Evolutionary conservation across 2,113 vertebrate genomes (phyloP).

Genomic region (Herpailurus yagouaroundi): DNA sequence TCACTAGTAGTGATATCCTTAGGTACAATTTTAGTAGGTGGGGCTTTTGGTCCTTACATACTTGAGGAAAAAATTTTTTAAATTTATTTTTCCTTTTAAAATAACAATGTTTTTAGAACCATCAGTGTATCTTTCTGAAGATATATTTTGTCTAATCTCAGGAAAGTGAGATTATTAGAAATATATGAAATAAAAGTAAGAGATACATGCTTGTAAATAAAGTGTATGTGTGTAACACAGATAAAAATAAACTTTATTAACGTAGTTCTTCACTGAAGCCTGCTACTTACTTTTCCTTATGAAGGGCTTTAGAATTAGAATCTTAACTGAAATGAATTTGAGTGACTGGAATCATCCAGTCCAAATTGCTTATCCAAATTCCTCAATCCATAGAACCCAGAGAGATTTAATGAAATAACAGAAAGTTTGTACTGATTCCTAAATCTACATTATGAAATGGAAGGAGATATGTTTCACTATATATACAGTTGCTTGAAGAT

Average conservation of each 20-base stretch:
- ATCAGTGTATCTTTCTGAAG: background rate
- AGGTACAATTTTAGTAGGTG: background rate
- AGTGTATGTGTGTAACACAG: background rate
- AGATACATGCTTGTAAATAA: background rate
- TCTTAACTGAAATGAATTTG: background rate
- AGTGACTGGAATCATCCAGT: background rate
- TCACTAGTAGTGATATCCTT: background rate
- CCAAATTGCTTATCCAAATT: background rate
- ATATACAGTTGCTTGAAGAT: background rate
- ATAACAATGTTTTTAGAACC: background rate
- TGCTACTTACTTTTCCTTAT: background rate
- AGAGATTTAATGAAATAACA: background rate
- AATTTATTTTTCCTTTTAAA: background rate
- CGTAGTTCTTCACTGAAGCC: background rate
- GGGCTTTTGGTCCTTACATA: background rate
- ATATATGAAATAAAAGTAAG: background rate
- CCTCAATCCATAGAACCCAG: background rate
- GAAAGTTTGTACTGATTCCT: background rate
- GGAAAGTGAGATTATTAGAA: slow-evolving; percentile 29
- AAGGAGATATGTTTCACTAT: background rate
- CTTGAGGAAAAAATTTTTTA: background rate
- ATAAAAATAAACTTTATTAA: background rate
- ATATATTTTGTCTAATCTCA: background rate
- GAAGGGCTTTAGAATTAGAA: background rate
- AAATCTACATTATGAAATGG: background rate